These are phyloP conservation scores for Coilia nasus DNA, from an alignment of 2,797 vertebrate genomes.

Conservation along the genomic window DNA sequence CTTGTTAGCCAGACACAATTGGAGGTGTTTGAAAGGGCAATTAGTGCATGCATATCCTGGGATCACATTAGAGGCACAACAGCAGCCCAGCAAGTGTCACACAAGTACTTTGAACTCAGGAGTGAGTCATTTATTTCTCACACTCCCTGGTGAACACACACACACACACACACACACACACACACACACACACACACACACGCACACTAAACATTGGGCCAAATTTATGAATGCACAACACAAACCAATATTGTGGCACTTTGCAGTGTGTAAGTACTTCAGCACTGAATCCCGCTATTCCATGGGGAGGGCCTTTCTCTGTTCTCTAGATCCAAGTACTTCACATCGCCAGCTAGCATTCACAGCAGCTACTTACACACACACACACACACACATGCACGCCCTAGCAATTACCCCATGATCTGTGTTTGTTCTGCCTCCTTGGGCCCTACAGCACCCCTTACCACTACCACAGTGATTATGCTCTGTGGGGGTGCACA, in stretches of 20 bases:
- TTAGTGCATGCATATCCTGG: constrained; percentile 36
- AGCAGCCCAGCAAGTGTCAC: constrained; percentile 8
- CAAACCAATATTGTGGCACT: not conserved
- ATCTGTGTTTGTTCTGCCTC: constrained; percentile 20
- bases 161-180: constrained; percentile 40
- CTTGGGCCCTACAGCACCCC: not conserved
- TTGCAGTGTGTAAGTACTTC: not conserved
- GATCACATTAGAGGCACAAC: constrained; percentile 2
- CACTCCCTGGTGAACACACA: not conserved
- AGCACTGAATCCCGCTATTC: not conserved
- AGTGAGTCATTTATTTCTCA: constrained; percentile 15
- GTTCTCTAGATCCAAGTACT: constrained; percentile 3
- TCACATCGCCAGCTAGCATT: not conserved
- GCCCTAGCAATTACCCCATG: constrained; percentile 17
- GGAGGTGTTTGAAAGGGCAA: constrained; percentile 34
- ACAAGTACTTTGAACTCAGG: constrained; percentile 31
- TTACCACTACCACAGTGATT: not conserved
- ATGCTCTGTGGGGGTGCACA: not conserved
- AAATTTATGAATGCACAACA: constrained; percentile 1
- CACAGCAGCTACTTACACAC: not conserved
- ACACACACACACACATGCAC: not conserved
- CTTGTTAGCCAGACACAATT: constrained; percentile 45
- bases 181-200: constrained; percentile 34
- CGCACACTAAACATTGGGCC: constrained; percentile 1
- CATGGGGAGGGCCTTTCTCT: not conserved